Evolutionary conservation across 37 sponge, comb jelly and placozoan genomes (phyloP).

Genomic region (Dysidea cf. avara): DNA sequence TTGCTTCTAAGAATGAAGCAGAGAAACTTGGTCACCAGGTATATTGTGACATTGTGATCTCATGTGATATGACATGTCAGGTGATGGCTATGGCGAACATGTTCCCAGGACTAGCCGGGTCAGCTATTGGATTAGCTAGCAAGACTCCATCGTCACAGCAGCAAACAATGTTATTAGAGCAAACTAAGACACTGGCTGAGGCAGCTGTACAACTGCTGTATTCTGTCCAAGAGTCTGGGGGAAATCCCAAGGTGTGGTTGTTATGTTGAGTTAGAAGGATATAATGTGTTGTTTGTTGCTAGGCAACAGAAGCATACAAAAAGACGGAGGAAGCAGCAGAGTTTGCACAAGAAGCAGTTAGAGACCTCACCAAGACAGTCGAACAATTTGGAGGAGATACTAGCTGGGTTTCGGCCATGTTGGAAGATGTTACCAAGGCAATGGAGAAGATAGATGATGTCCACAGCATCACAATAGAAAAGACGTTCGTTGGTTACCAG

Average conservation of each 20-base stretch:
- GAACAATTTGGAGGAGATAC: slow-evolving; percentile 75
- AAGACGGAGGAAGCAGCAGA: slow-evolving; percentile 69
- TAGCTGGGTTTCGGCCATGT: slow-evolving; percentile 49
- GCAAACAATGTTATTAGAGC: slow-evolving; percentile 67
- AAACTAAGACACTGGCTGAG: slow-evolving; percentile 90
- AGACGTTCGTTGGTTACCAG: slow-evolving; percentile 80
- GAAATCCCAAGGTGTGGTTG: slow-evolving; percentile 80
- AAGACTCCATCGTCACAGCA: slow-evolving; percentile 61
- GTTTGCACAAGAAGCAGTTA: slow-evolving; percentile 61
- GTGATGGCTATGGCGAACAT: slow-evolving; percentile 78
- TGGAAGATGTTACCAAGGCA: slow-evolving; percentile 68
- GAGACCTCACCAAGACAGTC: slow-evolving; percentile 59
- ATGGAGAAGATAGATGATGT: slow-evolving; percentile 29
- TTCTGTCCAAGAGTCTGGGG: slow-evolving; percentile 82
- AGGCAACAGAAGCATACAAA: slow-evolving; percentile 19
- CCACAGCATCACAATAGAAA: slow-evolving; percentile 26
- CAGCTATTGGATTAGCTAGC: slow-evolving; percentile 90
- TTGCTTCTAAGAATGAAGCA: slow-evolving; percentile 90
- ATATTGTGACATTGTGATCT: background rate
- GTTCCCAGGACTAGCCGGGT: slow-evolving; percentile 72
- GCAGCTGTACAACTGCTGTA: slow-evolving; percentile 74
- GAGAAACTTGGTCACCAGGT: slow-evolving; percentile 94
- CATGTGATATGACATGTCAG: background rate
- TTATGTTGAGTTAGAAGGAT: background rate
- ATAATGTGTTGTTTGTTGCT: no score